Percentiles rank a stretch among this genome's conserved stretches.
These are phyloP conservation scores for Hoplostethus mediterraneus DNA, from an alignment of 2,797 vertebrate genomes.

Conservation along the genomic window DNA sequence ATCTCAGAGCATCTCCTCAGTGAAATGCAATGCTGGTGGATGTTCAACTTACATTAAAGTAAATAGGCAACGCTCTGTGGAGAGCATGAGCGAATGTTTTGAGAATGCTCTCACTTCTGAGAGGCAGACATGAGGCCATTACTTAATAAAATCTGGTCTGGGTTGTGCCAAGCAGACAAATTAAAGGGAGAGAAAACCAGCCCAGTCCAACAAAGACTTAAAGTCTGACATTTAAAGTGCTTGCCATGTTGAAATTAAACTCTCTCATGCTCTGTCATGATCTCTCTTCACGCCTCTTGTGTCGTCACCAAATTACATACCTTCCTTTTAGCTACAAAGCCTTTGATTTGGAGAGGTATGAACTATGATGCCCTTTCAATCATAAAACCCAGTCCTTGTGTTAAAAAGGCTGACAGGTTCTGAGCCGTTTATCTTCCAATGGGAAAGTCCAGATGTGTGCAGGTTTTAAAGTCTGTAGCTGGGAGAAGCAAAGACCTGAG, in stretches of 20 bases:
- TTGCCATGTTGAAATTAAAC: constrained; percentile 26
- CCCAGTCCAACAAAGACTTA: constrained; percentile 22
- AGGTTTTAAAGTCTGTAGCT: too few species aligned
- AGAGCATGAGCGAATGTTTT: constrained; percentile 63
- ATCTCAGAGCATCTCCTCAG: constrained; percentile 11
- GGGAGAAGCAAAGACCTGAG: too few species aligned
- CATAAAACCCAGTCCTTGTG: neutral
- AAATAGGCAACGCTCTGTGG: constrained; percentile 44
- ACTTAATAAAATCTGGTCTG: constrained; percentile 49
- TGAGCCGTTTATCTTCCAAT: constrained; percentile 31
- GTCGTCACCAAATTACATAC: constrained; percentile 2
- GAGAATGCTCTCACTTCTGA: constrained; percentile 64
- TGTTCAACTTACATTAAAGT: constrained; percentile 59
- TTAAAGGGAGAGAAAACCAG: constrained; percentile 40
- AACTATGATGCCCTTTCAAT: neutral
- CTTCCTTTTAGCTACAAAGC: too few species aligned
- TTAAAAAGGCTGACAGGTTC: constrained; percentile 13
- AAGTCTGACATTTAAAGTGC: constrained; percentile 27
- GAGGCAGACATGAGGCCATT: constrained; percentile 66
- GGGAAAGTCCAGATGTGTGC: constrained; percentile 9
- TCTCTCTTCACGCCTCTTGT: constrained; percentile 17
- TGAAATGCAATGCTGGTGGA: constrained; percentile 32
- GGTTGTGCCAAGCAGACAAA: constrained; percentile 60
- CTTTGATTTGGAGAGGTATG: neutral
- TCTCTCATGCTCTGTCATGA: constrained; percentile 6